Conservation (phyloP, 2,797 vertebrate species). For the Eulemur albifrons region DNA sequence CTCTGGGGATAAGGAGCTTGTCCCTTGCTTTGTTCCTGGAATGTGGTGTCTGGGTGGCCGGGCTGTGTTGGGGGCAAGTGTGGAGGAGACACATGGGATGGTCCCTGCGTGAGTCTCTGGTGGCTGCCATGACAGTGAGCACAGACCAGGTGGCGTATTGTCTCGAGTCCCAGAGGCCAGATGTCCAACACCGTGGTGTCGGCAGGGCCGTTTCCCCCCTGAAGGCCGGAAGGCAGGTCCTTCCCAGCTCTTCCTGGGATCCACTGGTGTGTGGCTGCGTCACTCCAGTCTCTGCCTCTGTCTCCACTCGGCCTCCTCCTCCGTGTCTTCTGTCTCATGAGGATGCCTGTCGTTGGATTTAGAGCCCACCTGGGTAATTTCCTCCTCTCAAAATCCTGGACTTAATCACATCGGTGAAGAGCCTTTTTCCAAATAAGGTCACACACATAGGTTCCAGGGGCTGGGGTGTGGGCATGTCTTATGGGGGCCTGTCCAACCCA, state of each 20-base stretch:
- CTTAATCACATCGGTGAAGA: not conserved
- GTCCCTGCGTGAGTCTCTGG: not conserved
- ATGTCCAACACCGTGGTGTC: too few relatives aligned
- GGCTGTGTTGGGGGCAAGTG: accelerated
- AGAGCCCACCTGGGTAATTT: not conserved
- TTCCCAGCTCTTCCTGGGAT: accelerated
- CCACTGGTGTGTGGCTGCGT: accelerated
- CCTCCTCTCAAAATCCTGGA: not conserved
- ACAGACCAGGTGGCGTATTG: accelerated
- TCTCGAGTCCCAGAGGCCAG: not conserved
- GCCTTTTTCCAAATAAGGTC: not conserved
- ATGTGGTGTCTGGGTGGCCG: not conserved
- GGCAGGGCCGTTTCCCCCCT: accelerated
- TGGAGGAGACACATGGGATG: accelerated
- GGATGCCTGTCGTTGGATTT: not conserved
- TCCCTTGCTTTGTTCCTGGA: not conserved
- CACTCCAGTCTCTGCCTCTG: not conserved
- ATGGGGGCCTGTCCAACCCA: not conserved
- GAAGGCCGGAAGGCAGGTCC: not conserved
- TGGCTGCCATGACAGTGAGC: accelerated
- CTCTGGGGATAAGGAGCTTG: not conserved
- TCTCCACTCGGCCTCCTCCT: accelerated
- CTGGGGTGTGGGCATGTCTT: not conserved
- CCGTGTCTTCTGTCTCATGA: not conserved
- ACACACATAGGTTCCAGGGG: accelerated